Percentiles rank a stretch among this genome's conserved stretches.
Conservation (phyloP, 2,888 invertebrate species). For the Pristionchus mayeri region DNA sequence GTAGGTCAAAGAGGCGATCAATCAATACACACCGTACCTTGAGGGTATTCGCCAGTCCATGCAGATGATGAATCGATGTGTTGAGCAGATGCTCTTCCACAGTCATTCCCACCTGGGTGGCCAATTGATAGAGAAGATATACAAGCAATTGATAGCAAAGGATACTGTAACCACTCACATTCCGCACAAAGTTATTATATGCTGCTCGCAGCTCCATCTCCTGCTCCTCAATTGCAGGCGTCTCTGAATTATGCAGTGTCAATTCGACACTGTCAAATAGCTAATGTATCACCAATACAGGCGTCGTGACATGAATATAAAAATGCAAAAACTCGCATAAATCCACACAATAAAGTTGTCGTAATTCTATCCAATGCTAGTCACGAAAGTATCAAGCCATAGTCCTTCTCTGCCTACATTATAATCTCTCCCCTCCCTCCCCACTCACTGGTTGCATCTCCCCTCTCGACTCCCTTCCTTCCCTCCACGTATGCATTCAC, state of each 20-base stretch:
- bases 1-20: not conserved
- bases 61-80: constrained; percentile 67
- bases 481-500: constrained; percentile 63
- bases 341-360: no score
- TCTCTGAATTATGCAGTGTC: not conserved
- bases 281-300: no score
- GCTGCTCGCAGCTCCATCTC: constrained; percentile 61
- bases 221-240: not conserved
- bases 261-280: no score
- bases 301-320: not conserved
- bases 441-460: constrained; percentile 15
- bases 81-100: constrained; percentile 73
- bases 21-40: constrained; percentile 56
- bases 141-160: not conserved
- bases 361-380: no score
- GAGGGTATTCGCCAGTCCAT: constrained; percentile 68
- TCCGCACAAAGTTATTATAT: constrained; percentile 72
- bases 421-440: not conserved
- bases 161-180: constrained; percentile 57
- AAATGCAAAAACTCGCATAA: not conserved
- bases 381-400: no score
- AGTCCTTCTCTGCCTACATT: not conserved
- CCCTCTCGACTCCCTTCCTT: constrained; percentile 44
- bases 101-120: constrained; percentile 62
- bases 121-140: no score